A percentile compares a stretch with the other conserved stretches of the same genome.
phyloP scores from a whole-genome alignment of 2,888 invertebrate genomes.

The Plagodis dolabraria region DNA sequence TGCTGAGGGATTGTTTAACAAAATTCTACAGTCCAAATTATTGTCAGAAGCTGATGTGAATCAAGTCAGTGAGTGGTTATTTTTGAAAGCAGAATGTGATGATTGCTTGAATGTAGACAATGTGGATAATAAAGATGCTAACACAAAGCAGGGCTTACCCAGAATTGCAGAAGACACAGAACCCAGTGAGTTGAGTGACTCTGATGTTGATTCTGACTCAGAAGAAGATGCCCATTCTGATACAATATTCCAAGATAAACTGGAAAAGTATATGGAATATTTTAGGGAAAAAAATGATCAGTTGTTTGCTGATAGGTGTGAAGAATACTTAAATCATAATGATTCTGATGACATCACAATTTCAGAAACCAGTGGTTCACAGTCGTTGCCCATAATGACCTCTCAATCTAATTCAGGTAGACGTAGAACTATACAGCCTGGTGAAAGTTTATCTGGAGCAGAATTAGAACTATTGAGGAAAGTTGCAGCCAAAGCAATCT shows the following conservation, averaged over 20 bases:
- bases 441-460: slow-evolving; percentile 85
- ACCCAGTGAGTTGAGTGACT: slow-evolving; percentile 86
- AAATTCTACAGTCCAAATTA: slow-evolving; percentile 88
- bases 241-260: slow-evolving; percentile 88
- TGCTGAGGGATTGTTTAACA: slow-evolving; percentile 93
- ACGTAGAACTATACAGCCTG: slow-evolving; percentile 86
- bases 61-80: slow-evolving; percentile 92
- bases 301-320: slow-evolving; percentile 85
- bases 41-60: slow-evolving; percentile 89
- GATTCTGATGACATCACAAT: slow-evolving; percentile 82
- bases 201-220: slow-evolving; percentile 86
- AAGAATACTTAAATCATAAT: slow-evolving; percentile 84
- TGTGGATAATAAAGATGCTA: slow-evolving; percentile 73
- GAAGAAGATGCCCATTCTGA: slow-evolving; percentile 85
- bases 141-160: slow-evolving; percentile 74
- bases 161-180: slow-evolving; percentile 83
- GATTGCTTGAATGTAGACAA: slow-evolving; percentile 89
- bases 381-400: slow-evolving; percentile 76
- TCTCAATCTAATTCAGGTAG: slow-evolving; percentile 78
- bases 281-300: slow-evolving; percentile 89
- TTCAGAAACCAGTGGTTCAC: slow-evolving; percentile 80
- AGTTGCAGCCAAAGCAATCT: slow-evolving; percentile 84
- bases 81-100: slow-evolving; percentile 94
- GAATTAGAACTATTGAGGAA: slow-evolving; percentile 85
- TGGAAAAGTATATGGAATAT: slow-evolving; percentile 89